Conservation (phyloP, 2,888 invertebrate species). For the Eudemis profundana region DNA sequence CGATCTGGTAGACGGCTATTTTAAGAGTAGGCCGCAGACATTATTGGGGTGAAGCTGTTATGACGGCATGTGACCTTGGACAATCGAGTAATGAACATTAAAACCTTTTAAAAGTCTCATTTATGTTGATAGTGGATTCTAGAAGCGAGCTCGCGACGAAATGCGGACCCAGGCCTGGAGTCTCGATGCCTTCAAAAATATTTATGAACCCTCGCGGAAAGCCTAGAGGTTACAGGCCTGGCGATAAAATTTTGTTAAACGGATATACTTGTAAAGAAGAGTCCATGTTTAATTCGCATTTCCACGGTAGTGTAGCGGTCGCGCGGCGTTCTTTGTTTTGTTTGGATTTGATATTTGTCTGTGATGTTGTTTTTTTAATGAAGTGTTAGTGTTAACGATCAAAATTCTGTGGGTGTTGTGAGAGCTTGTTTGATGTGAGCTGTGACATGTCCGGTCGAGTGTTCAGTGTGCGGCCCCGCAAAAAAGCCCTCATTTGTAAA, state of each 20-base stretch:
- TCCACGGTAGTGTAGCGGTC: neutral
- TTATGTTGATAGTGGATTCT: neutral
- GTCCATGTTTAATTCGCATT: neutral
- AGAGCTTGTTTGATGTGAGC: conserved; percentile 34
- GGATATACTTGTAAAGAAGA: neutral
- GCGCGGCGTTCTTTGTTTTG: conserved; percentile 9
- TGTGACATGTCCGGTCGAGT: neutral
- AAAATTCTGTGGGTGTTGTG: conserved; percentile 26
- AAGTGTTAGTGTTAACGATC: conserved; percentile 38
- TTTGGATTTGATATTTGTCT: conserved; percentile 44
- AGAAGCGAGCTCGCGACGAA: neutral
- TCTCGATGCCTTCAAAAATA: conserved; percentile 8
- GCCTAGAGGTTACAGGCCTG: neutral
- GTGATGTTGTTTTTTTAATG: conserved; percentile 41
- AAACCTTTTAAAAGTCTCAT: neutral
- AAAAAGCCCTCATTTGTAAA: neutral
- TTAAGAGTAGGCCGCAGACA: neutral
- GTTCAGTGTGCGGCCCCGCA: too few species aligned
- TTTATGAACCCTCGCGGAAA: conserved; percentile 12
- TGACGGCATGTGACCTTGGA: neutral
- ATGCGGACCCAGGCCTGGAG: neutral
- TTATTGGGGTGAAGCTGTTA: neutral
- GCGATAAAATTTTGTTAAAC: neutral
- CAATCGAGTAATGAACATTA: neutral
- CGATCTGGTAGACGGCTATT: neutral